Evolutionary conservation across 1,140 invertebrate species (phyloP), one percentile per base, ranked within the genome.

Genomic region (Ceratosolen fusciceps): DNA sequence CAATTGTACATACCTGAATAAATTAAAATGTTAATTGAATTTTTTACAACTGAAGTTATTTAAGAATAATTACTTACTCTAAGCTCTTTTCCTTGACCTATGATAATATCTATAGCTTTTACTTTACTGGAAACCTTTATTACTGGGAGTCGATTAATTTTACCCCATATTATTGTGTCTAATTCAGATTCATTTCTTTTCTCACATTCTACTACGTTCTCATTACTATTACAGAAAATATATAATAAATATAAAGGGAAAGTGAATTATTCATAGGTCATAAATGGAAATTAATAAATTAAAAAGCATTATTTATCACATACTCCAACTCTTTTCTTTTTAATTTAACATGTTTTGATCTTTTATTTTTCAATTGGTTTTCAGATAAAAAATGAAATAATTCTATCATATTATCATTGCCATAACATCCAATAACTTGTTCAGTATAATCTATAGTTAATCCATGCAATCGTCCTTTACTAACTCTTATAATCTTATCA

Each of bases 381-480:
- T 96, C 92, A 1, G 93, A 90, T 82, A 94, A 93, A 80, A 99
- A 93, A 67, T 93, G 90, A 87, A 98, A 99, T 47, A 97, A 87
- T 90, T 99, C 98, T 16, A 99, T 88, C 14, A 92, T 89, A 79
- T 93, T 93, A 83, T 97, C 96, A 34, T 92, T 94, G 7, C 97
- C 96, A 88, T 97, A 94, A 89, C 96, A 97, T 12, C 93, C 93
- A 0, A 99, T 84, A 24, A 98, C 85, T 83, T 91, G 92, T 80
- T 94, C 92, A 65, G 93, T 92, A 10, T 88, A 86, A 88, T 97
- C 95, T 49, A 92, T 90, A 19, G 90, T 87, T 79, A 96, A 89
- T 5, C 93, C 93, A 2, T 94, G 91, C 7, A 96, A 93, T 83
- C 96, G 91, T 12, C 96, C 96, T 83, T 92, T 92, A 0, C 95